Base-by-base conservation (phyloP, 2,113 vertebrate species). In the Proterorhinus semilunaris region DNA sequence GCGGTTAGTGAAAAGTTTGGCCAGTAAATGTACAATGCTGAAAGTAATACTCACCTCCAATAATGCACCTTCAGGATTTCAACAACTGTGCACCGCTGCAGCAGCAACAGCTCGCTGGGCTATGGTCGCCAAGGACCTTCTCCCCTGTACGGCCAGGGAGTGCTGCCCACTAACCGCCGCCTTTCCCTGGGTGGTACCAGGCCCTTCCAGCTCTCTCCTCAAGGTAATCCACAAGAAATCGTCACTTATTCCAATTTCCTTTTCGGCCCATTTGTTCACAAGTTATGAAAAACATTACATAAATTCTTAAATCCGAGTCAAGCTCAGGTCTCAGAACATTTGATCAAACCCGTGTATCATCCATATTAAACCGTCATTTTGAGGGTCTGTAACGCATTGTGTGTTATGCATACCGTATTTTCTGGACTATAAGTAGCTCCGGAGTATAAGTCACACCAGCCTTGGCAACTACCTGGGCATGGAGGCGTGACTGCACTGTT, bases 121-220 rank as follows among this genome's bases (percentile, higher is more conserved):
- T 93, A 92, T 57, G 81, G 86, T 17, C 93, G 93, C 83, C 81
- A 87, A 8, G 95, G 95, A 43, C 94, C 93, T 0, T 96, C 95
- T 0, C 94, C 95, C 36, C 95, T 95, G 0, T 92, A 91, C 27
- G 93, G 94, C 62, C 93, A 91, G 7, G 92, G 90, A 64, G 62
- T 85, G 0, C 9, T 87, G 27, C 65, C 94, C 66, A 71, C 88
- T 46, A 77, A 88, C 55, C 93, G 94, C 74, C 95, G 95, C 68
- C 86, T 94, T 16, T 97, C 96, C 8, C 86, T 94, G 62, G 96
- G 96, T 0, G 96, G 96, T 6, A 90, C 91, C 69, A 95, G 95
- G 86, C 93, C 95, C 0, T 94, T 94, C 36, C 95, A 92, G 21
- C 93, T 93, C 3, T 94, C 94, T n/a, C 96, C 95, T 0, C 97